Conservation (phyloP, 2,113 vertebrate species). For the Amphilophus citrinellus region DNA sequence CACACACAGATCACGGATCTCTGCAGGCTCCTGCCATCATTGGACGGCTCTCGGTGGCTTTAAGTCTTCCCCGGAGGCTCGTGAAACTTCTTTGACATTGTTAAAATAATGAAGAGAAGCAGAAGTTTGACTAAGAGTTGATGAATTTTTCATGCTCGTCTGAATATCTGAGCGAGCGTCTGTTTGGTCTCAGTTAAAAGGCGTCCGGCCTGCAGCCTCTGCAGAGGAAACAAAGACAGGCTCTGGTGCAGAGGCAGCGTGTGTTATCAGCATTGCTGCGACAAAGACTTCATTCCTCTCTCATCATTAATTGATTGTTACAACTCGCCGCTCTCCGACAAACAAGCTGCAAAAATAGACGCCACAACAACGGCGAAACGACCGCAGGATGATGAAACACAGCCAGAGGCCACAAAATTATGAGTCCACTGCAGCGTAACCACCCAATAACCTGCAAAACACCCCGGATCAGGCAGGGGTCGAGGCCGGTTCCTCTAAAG, state of each 20-base stretch:
- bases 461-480: no score
- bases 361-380: constrained; percentile 88
- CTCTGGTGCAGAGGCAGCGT: constrained; percentile 27
- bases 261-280: not conserved
- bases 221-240: constrained; percentile 31
- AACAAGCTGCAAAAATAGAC: constrained; percentile 71
- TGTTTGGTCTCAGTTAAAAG: constrained; percentile 28
- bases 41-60: not conserved
- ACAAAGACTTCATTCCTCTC: constrained; percentile 2
- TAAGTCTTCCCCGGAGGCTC: not conserved
- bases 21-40: not conserved
- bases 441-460: constrained; percentile 70
- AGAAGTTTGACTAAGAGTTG: constrained; percentile 41
- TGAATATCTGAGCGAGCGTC: constrained; percentile 31
- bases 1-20: not conserved
- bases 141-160: constrained; percentile 48
- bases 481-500: no score
- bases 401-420: constrained; percentile 91
- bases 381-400: constrained; percentile 86
- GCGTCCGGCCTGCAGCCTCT: constrained; percentile 13
- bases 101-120: constrained; percentile 41
- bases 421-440: constrained; percentile 75
- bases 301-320: constrained; percentile 58
- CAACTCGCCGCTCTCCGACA: constrained; percentile 27
- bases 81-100: constrained; percentile 23